These are phyloP conservation scores for Benitochromis conjunctus DNA, from an alignment of 2,113 vertebrate species.

Conservation along the genomic window DNA sequence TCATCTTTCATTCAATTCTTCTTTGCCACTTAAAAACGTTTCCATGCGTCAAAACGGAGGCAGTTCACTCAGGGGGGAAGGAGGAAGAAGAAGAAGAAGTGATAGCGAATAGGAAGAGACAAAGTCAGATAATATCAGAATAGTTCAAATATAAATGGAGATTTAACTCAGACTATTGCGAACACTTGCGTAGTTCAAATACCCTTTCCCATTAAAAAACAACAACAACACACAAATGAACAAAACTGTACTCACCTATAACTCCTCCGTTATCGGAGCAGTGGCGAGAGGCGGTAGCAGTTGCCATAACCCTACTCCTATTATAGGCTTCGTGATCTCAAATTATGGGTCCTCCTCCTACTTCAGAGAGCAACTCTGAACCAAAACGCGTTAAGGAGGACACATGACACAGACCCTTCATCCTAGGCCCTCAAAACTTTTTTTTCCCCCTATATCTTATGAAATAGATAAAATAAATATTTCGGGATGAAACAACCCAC, in stretches of 20 bases:
- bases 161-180: background rate
- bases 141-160: background rate
- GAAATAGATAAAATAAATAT: background rate
- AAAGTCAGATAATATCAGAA: background rate
- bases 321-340: conserved; percentile 54
- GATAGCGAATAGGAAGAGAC: background rate
- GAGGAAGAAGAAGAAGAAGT: background rate
- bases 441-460: accelerated
- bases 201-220: background rate
- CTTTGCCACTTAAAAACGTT: conserved; percentile 35
- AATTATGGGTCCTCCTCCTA: conserved; percentile 57
- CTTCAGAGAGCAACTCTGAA: conserved; percentile 48
- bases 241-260: conserved; percentile 51
- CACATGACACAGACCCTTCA: conserved; percentile 55
- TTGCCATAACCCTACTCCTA: conserved; percentile 47
- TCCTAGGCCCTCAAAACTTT: conserved; percentile 31
- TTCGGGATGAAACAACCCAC: background rate
- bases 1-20: conserved; percentile 58
- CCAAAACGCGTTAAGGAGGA: conserved; percentile 46
- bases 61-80: background rate
- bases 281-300: conserved; percentile 39
- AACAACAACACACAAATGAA: background rate
- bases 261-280: conserved; percentile 40
- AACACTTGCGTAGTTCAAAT: background rate
- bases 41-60: conserved; percentile 35